Conservation (phyloP, 2,888 invertebrate genomes). For the Nymphalis c-album region DNA sequence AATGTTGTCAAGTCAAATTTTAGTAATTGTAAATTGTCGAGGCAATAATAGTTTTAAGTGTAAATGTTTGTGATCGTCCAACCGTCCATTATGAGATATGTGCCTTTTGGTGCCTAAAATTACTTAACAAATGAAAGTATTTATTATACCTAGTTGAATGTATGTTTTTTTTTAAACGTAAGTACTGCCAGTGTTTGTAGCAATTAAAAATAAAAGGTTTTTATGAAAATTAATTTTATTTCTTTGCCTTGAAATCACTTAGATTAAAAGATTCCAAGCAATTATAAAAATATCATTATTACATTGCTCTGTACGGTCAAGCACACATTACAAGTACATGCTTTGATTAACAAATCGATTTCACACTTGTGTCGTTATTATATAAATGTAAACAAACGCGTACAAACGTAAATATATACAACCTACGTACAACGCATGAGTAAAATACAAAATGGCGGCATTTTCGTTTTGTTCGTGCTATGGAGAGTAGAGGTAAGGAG, state of each 20-base stretch:
- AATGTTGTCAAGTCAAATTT: no score
- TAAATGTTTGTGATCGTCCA: constrained; percentile 67
- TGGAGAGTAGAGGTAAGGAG: no score
- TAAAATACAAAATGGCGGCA: no score
- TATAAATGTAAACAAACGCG: no score
- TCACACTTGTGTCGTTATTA: no score
- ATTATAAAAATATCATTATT: not conserved
- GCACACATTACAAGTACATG: no score
- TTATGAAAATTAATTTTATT: not conserved
- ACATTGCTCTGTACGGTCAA: no score
- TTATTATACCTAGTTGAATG: constrained; percentile 26
- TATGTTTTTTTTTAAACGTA: constrained; percentile 2
- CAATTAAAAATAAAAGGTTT: constrained; percentile 2
- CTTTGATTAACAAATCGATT: no score
- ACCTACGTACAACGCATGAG: no score
- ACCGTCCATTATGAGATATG: constrained; percentile 63
- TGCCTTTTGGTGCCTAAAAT: constrained; percentile 45
- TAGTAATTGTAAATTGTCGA: constrained; percentile 1
- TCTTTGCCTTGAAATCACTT: not conserved
- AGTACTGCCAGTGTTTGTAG: constrained; percentile 14
- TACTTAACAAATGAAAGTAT: constrained; percentile 23
- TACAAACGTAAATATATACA: no score
- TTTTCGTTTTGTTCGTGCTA: no score
- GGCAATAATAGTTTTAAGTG: constrained; percentile 10
- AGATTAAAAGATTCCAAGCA: not conserved